phyloP scores from a whole-genome alignment of 2,797 vertebrate species.

The Pseudomugil tenellus region DNA sequence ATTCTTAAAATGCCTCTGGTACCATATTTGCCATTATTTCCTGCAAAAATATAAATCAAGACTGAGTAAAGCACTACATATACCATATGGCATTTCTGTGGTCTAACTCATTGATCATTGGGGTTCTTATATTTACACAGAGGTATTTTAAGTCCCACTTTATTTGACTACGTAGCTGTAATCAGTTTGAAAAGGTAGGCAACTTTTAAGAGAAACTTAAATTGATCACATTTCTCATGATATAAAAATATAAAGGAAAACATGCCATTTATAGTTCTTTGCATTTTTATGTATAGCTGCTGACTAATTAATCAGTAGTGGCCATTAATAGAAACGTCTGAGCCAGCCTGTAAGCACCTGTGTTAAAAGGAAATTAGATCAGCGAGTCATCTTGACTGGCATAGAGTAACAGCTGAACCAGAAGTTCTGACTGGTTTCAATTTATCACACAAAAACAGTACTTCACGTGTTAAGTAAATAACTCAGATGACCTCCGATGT shows the following conservation, averaged over 20 bases:
- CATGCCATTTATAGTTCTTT: background rate
- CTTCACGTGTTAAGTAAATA: background rate
- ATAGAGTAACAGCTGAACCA: background rate
- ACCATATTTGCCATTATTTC: background rate
- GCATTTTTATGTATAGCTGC: background rate
- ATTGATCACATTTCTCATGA: background rate
- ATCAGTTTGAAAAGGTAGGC: background rate
- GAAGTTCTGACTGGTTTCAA: background rate
- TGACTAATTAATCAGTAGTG: background rate
- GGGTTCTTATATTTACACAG: background rate
- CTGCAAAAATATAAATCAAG: background rate
- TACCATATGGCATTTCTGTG: background rate
- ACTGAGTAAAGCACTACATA: background rate
- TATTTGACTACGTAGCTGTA: background rate
- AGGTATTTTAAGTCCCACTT: background rate
- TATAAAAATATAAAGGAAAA: background rate
- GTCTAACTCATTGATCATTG: background rate
- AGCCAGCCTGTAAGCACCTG: background rate
- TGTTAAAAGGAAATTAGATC: background rate
- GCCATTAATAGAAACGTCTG: background rate
- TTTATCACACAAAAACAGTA: background rate
- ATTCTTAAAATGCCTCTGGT: background rate
- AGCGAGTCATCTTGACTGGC: background rate
- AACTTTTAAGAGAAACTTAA: background rate
- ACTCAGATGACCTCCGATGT: background rate